Evolutionary conservation across 37 sponge, comb jelly and placozoan genomes (phyloP).

Genomic region (Geodia barretti): DNA sequence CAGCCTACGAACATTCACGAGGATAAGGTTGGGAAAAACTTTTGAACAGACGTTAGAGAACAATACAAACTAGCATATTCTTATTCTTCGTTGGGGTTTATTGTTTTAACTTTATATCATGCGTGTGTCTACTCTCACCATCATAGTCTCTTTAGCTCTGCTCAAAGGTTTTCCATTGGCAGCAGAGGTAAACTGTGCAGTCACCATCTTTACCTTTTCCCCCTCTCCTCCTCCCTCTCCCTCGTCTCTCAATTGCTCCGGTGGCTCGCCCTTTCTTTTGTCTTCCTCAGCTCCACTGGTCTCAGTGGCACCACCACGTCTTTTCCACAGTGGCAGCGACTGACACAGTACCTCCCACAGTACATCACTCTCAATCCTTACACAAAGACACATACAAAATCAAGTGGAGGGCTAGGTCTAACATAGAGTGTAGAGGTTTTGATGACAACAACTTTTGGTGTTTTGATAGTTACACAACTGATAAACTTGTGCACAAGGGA

Average conservation of each 20-base stretch:
- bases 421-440: not conserved
- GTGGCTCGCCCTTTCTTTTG: not conserved
- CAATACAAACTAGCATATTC: too few relatives aligned
- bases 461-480: too few relatives aligned
- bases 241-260: not conserved
- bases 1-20: too few relatives aligned
- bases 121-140: too few relatives aligned
- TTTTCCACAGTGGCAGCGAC: constrained; percentile 54
- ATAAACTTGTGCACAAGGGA: too few relatives aligned
- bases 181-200: not conserved
- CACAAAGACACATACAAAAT: not conserved
- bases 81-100: too few relatives aligned
- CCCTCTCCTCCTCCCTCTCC: not conserved
- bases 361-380: not conserved
- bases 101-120: too few relatives aligned
- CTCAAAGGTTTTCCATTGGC: not conserved
- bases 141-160: not conserved
- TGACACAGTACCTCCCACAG: constrained; percentile 32
- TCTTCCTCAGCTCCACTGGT: not conserved
- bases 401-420: not conserved
- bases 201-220: not conserved
- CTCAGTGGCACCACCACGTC: not conserved
- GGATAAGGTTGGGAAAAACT: too few relatives aligned
- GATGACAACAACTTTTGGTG: too few relatives aligned
- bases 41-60: too few relatives aligned